phyloP scores from a whole-genome alignment of 2,113 vertebrate genomes.

The Campylorhamphus procurvoides region DNA sequence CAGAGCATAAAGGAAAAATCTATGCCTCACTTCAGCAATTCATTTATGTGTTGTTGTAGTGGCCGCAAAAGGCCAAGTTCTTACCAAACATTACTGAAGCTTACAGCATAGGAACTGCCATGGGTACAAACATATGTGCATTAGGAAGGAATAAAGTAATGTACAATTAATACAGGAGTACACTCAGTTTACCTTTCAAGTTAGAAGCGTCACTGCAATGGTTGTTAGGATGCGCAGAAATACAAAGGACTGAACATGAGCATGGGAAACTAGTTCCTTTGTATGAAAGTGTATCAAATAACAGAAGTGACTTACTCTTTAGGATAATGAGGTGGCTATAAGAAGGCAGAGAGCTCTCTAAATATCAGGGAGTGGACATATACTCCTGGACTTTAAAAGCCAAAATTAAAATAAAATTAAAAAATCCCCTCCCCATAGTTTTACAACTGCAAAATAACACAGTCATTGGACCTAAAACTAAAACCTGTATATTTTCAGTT shows the following conservation, averaged over 20 bases:
- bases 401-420: neutral
- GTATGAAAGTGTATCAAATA: neutral
- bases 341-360: neutral
- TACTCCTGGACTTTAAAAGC: neutral
- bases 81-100: neutral
- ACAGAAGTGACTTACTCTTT: neutral
- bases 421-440: fast-evolving
- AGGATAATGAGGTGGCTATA: neutral
- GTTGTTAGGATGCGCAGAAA: neutral
- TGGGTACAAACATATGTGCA: neutral
- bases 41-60: neutral
- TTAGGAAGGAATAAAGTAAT: neutral
- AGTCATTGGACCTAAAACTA: neutral
- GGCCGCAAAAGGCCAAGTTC: neutral
- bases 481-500: neutral
- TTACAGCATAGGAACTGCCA: neutral
- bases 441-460: neutral
- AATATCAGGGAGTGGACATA: neutral
- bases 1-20: neutral
- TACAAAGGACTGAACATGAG: neutral
- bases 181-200: neutral
- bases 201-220: neutral
- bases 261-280: neutral
- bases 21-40: neutral
- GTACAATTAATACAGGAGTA: neutral